Conservation (phyloP, 2,888 invertebrate genomes). For the Lapara coniferarum region DNA sequence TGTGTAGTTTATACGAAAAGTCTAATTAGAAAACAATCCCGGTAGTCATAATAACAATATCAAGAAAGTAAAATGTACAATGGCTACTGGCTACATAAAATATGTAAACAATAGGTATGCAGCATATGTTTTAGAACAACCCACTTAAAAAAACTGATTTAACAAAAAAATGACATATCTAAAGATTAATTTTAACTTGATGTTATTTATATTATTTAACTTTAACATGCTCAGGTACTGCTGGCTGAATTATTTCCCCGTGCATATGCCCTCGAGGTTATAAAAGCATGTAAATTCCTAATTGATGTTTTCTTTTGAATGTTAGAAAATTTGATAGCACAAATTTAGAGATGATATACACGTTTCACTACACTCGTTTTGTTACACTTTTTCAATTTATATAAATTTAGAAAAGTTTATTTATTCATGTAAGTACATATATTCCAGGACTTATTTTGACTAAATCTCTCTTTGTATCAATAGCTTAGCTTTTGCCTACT, state of each 20-base stretch:
- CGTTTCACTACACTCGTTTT: neutral
- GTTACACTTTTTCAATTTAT: neutral
- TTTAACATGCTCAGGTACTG: neutral
- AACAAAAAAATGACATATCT: neutral
- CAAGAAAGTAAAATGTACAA: too few relatives aligned
- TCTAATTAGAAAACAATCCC: too few relatives aligned
- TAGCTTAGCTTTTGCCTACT: slow-evolving; percentile 52
- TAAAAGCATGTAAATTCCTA: slow-evolving; percentile 49
- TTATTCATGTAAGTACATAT: slow-evolving; percentile 20
- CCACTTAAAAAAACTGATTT: neutral
- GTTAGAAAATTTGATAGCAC: slow-evolving; percentile 52
- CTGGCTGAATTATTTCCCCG: neutral
- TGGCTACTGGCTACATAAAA: too few relatives aligned
- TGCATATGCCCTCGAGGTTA: slow-evolving; percentile 3
- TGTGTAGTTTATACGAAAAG: too few relatives aligned
- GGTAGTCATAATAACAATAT: too few relatives aligned
- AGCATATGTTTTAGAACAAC: neutral
- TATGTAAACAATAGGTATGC: too few relatives aligned
- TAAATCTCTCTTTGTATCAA: slow-evolving; percentile 25
- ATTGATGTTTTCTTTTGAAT: slow-evolving; percentile 49
- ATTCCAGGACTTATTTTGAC: slow-evolving; percentile 3
- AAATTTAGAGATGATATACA: slow-evolving; percentile 36
- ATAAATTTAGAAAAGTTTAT: neutral
- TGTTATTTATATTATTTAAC: neutral
- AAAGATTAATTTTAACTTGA: neutral